These are phyloP conservation scores for Drosophila suzukii DNA, from an alignment of 1,140 invertebrate genomes.

Conservation along the genomic window DNA sequence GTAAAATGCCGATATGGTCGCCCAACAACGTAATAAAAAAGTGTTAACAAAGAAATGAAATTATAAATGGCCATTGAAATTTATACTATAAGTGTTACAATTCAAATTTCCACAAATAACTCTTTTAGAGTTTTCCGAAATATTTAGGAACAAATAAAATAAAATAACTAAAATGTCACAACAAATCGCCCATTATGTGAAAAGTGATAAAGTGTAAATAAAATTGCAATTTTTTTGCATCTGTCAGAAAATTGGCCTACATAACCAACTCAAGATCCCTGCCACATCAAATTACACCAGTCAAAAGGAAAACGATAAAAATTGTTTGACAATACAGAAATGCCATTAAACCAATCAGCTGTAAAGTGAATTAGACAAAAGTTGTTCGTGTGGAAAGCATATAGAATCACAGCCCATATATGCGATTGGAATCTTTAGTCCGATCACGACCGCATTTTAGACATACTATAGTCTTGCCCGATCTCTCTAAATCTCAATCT, in stretches of 20 bases:
- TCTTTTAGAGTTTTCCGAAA: too few species aligned
- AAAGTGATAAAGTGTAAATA: neutral
- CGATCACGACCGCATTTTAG: slow-evolving; percentile 60
- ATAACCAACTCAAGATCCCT: neutral
- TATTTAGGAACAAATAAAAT: neutral
- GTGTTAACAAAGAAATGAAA: neutral
- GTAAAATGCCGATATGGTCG: too few species aligned
- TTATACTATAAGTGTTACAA: too few species aligned
- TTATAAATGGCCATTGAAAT: neutral
- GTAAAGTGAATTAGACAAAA: slow-evolving; percentile 51
- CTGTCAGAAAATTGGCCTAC: neutral
- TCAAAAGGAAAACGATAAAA: slow-evolving; percentile 25
- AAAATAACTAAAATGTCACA: neutral
- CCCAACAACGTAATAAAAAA: neutral
- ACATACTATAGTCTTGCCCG: slow-evolving; percentile 26
- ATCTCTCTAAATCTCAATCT: slow-evolving; percentile 30
- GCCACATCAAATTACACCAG: slow-evolving; percentile 23
- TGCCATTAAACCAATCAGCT: slow-evolving; percentile 60
- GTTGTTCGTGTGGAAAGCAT: slow-evolving; percentile 52
- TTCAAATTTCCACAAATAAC: too few species aligned
- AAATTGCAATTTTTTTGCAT: too few species aligned
- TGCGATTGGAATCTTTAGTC: slow-evolving; percentile 43
- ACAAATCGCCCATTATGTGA: neutral
- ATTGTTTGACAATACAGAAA: slow-evolving; percentile 38
- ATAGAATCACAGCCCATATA: slow-evolving; percentile 23